Percentiles rank a stretch among this genome's conserved stretches.
These are phyloP conservation scores for Coregonus ussuriensis DNA, from an alignment of 2,797 vertebrate species.

Conservation along the genomic window DNA sequence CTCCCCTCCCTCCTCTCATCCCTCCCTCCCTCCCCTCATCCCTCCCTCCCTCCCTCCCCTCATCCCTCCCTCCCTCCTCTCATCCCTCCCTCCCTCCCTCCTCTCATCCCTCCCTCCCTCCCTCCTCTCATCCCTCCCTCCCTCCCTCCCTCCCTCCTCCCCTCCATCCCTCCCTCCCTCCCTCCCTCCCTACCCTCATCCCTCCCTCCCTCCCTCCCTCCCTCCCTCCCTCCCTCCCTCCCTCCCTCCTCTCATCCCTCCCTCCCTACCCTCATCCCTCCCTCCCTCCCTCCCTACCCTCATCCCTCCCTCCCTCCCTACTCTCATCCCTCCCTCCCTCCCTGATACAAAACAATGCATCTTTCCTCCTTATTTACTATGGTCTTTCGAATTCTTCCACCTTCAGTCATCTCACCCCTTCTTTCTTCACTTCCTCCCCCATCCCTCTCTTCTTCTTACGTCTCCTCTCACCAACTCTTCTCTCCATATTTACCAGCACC, in stretches of 20 bases:
- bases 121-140: neutral
- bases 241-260: neutral
- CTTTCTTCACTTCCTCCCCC: neutral
- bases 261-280: neutral
- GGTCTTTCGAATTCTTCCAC: neutral
- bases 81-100: neutral
- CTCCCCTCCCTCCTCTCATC: neutral
- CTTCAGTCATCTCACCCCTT: neutral
- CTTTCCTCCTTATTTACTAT: neutral
- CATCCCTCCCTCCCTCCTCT: neutral
- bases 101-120: neutral
- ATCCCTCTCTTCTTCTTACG: constrained; percentile 39
- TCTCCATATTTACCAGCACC: neutral
- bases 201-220: neutral
- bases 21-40: constrained; percentile 6
- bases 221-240: neutral
- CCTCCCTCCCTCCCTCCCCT: neutral
- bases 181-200: neutral
- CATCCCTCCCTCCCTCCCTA: neutral
- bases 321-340: neutral
- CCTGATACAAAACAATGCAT: no score
- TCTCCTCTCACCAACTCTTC: constrained; percentile 29
- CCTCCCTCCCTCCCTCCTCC: neutral
- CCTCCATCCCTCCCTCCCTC: neutral
- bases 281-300: neutral